Evolutionary conservation across 1,140 invertebrate species (phyloP), one percentile per base, ranked within the genome.

Genomic region (Popillia japonica): DNA sequence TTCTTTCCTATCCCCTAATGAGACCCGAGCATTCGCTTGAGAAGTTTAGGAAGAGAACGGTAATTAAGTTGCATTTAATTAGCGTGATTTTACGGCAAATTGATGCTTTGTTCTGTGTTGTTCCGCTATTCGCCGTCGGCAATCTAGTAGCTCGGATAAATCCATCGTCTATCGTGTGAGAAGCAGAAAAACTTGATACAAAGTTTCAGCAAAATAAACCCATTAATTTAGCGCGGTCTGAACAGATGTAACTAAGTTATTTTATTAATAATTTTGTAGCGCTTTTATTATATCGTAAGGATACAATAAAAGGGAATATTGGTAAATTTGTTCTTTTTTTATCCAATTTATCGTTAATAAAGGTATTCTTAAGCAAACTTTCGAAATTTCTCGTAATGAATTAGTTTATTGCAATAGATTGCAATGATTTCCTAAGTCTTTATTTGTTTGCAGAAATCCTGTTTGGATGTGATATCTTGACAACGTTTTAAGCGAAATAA

Each of bases 1-100:
- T n/a, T 48, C 17, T 48, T 48, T 48, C 41, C 44, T 48, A 48
- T n/a, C 8, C 3, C 44, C 44, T 48, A 48, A 48, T 48, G 44
- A 48, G 44, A 48, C 44, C 44, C 11, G 11, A 48, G 44, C 44
- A 48, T 48, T 48, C 44, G 44, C 11, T 48, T 48, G 8, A 14
- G 44, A 48, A 48, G 11, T 48, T 48, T 48, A 10, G 11, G 44
- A n/a, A n/a, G 44, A 48, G 17, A 48, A 48, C 44, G 44, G 44
- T 48, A 48, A 48, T 48, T 48, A 48, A 48, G 44, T 48, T 48
- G 44, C 8, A 48, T 48, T 48, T 48, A 48, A 48, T 48, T 48
- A 48, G 44, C 44, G 44, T 48, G 44, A 48, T 48, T 48, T 48
- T 11, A 48, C 44, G 44, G 44, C 17, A 11, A 11, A 48, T 48